These are phyloP conservation scores for Charadrius vociferus DNA, from an alignment of 2,113 vertebrate species.

Conservation along the genomic window DNA sequence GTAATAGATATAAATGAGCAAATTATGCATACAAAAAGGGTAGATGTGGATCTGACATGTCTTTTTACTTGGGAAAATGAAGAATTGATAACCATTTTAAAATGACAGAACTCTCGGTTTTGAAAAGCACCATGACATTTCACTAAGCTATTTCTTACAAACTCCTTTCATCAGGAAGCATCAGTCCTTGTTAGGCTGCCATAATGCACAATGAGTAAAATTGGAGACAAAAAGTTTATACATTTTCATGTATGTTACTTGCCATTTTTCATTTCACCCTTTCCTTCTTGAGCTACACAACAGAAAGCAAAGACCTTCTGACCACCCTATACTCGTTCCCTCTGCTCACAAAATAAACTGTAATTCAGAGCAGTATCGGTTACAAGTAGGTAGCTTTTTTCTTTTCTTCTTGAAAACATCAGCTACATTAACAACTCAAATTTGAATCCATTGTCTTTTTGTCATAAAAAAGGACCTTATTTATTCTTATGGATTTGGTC, in stretches of 20 bases:
- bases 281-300: neutral
- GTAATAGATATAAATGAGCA: neutral
- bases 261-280: neutral
- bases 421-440: neutral
- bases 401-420: neutral
- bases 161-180: neutral
- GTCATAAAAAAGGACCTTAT: neutral
- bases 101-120: neutral
- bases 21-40: neutral
- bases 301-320: neutral
- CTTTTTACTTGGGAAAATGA: neutral
- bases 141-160: neutral
- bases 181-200: neutral
- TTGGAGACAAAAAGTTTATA: neutral
- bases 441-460: neutral
- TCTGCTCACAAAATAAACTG: neutral
- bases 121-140: neutral
- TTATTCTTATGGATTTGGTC: neutral
- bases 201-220: neutral
- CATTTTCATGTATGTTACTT: neutral
- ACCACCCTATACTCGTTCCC: neutral
- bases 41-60: neutral
- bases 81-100: neutral
- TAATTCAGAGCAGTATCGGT: neutral
- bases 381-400: neutral